Evolutionary conservation across 2,113 vertebrate genomes (phyloP).

Genomic region (Sisor rabdophorus): DNA sequence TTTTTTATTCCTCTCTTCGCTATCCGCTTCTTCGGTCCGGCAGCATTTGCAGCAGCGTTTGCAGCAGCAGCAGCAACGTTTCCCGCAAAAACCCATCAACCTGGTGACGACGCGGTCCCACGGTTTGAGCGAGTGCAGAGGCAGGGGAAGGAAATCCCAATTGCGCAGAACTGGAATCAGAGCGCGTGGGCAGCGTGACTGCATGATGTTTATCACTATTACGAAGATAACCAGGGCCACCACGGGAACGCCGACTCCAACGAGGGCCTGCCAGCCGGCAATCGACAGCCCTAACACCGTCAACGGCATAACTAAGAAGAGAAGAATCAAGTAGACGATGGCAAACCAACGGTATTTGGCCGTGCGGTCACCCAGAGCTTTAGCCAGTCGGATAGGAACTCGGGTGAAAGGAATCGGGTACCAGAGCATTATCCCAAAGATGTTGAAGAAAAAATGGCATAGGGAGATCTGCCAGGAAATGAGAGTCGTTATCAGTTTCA

Average conservation of each 20-base stretch:
- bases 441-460: conserved; percentile 97
- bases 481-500: not conserved
- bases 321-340: conserved; percentile 77
- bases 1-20: conserved; percentile 50
- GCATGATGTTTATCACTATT: conserved; percentile 77
- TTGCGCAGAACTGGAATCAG: conserved; percentile 74
- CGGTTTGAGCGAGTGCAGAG: conserved; percentile 83
- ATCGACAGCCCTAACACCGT: conserved; percentile 81
- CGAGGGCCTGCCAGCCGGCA: conserved; percentile 84
- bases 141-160: conserved; percentile 84
- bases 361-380: conserved; percentile 78
- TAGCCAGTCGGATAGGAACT: conserved; percentile 81
- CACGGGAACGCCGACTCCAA: conserved; percentile 81
- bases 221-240: conserved; percentile 59
- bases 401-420: conserved; percentile 85
- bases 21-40: conserved; percentile 18
- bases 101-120: conserved; percentile 75
- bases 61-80: conserved; percentile 75
- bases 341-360: conserved; percentile 95
- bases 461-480: conserved; percentile 81
- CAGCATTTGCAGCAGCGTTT: conserved; percentile 55
- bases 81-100: conserved; percentile 59
- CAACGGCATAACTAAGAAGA: conserved; percentile 82
- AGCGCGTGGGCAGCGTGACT: conserved; percentile 64
- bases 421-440: conserved; percentile 89